Percentiles rank a stretch among this genome's conserved stretches.
phyloP scores from a whole-genome alignment of 92 coral and sea anemone genomes.

The Muricea muricata region DNA sequence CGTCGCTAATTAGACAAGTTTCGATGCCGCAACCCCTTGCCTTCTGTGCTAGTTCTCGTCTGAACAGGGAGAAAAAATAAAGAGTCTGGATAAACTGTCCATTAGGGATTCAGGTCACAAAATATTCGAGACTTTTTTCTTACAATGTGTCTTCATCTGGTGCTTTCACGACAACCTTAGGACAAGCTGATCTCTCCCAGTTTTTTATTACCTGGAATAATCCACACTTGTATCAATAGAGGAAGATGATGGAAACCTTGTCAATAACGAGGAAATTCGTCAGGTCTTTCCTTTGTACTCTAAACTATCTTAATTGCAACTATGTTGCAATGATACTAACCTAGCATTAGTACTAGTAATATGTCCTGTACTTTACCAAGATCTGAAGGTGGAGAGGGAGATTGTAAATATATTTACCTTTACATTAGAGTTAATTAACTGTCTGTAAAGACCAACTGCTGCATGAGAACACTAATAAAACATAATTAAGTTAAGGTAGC shows the following conservation, averaged over 20 bases:
- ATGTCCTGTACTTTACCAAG: too few relatives aligned
- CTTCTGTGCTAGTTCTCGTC: conserved; percentile 74
- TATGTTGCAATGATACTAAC: too few relatives aligned
- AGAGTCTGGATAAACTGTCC: background rate
- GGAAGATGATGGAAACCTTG: too few relatives aligned
- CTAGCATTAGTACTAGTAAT: too few relatives aligned
- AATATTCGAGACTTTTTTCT: conserved; percentile 45
- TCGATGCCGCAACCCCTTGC: conserved; percentile 82
- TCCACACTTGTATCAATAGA: background rate
- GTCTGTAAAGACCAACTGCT: conserved; percentile 91
- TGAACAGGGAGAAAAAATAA: conserved; percentile 7
- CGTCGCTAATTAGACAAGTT: conserved; percentile 91
- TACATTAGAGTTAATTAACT: conserved; percentile 71
- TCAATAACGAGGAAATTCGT: too few relatives aligned
- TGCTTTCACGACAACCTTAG: conserved; percentile 95
- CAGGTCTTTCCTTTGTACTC: too few relatives aligned
- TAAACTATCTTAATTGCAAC: too few relatives aligned
- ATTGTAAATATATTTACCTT: conserved; percentile 55
- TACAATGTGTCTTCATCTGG: conserved; percentile 86
- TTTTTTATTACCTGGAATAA: conserved; percentile 68
- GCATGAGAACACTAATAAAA: conserved; percentile 92
- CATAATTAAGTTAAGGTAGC: background rate
- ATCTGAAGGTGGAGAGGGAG: too few relatives aligned
- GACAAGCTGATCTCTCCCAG: conserved; percentile 86
- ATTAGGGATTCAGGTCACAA: background rate